These are phyloP conservation scores for Antechinus flavipes DNA, from an alignment of 2,113 vertebrate species.

Conservation along the genomic window DNA sequence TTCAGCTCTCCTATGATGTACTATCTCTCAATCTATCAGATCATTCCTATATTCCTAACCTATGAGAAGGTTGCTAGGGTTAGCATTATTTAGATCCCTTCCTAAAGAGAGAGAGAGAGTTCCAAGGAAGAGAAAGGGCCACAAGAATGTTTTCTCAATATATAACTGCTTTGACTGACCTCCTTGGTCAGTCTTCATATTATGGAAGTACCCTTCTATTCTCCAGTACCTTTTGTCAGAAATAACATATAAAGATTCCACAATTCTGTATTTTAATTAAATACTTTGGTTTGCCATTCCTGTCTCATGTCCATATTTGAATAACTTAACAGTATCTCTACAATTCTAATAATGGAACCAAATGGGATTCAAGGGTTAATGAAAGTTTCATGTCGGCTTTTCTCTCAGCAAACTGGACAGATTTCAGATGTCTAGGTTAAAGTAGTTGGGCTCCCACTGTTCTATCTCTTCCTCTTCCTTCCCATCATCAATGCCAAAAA, in stretches of 20 bases:
- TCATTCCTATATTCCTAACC: not conserved
- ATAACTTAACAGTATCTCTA: not conserved
- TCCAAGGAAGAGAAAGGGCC: rapidly evolving
- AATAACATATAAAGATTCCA: not conserved
- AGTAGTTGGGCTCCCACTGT: not conserved
- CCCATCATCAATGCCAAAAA: not conserved
- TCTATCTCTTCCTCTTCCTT: not conserved
- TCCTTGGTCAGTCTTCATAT: not conserved
- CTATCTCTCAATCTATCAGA: not conserved
- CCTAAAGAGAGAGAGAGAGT: not conserved
- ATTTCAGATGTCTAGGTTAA: not conserved
- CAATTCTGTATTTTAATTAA: slow-evolving; percentile 36
- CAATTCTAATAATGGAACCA: not conserved
- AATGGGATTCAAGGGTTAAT: rapidly evolving
- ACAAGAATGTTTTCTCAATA: rapidly evolving
- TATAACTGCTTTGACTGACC: no score
- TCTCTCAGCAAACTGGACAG: rapidly evolving
- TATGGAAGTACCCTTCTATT: not conserved
- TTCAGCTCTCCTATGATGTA: not conserved
- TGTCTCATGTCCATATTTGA: not conserved
- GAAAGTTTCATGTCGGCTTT: rapidly evolving
- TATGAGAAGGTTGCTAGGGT: not conserved
- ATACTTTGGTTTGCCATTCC: slow-evolving; percentile 21
- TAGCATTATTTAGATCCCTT: not conserved
- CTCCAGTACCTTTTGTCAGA: slow-evolving; percentile 10